Evolutionary conservation across 1,140 invertebrate species (phyloP), one percentile per base, ranked within the genome.

Genomic region (Drosophila repleta): DNA sequence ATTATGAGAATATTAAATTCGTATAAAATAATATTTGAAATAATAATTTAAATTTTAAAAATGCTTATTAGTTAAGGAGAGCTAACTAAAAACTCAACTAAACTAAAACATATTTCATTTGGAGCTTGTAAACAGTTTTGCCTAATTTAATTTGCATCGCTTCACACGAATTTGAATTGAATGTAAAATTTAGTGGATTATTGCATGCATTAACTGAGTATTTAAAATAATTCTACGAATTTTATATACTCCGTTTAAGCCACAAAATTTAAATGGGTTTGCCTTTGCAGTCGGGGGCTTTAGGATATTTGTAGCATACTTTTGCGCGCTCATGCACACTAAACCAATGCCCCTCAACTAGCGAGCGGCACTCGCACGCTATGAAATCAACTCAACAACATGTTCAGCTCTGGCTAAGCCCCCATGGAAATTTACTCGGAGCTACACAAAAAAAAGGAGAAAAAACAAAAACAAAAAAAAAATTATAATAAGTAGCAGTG

Each of bases 401-500:
- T 63, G 73, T 64, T 56, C 68, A 64, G 62, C 62, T 48, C 37
- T 29, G 35, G 62, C 71, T 61, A 58, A 79, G 79, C 71, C 81
- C 81, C 81, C 78, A 85, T 85, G 81, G 81, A 85, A 85, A 85
- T 85, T 82, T 74, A 61, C 57, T 62, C 29, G 15, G 35, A 51
- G 56, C 51, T 21, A 45, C 55, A 66, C 35, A 65, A 77, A 41
- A 53, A 32, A 24, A 52, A 20, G 53, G n/a, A 52, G 29, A 52
- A 67, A 77, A 35, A 29, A 49, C 52, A 10, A n/a, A n/a, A 26
- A 57, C 35, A 67, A 13, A 8, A 20, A 56, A 63, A 73, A 80
- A 53, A 80, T 74, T 71, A 69, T 82, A 87, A 87, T 87, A 88
- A 87, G 82, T 75, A 81, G 77, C 70, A 61, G 74, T 66, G 62